phyloP scores from a whole-genome alignment of 2,888 invertebrate genomes.

The Palloptera scutellata region DNA sequence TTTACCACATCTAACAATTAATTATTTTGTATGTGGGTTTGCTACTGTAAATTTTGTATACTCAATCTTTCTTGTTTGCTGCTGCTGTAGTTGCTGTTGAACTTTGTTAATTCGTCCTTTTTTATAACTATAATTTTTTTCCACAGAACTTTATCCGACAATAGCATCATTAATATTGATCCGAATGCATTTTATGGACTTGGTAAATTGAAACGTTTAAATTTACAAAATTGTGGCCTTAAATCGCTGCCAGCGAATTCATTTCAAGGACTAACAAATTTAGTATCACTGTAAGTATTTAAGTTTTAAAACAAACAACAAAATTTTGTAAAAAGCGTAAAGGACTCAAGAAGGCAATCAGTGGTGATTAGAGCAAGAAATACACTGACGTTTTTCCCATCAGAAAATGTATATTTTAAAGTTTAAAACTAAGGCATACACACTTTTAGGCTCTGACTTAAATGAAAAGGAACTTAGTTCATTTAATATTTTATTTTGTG shows the following conservation, averaged over 20 bases:
- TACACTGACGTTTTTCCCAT: no score
- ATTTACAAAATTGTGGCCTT: conserved; percentile 65
- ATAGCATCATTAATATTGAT: conserved; percentile 75
- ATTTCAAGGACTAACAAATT: conserved; percentile 60
- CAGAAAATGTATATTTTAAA: no score
- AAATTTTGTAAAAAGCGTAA: not conserved
- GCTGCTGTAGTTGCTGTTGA: not conserved
- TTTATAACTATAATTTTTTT: not conserved
- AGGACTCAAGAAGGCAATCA: no score
- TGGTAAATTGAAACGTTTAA: conserved; percentile 62
- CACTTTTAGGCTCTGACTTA: no score
- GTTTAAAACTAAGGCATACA: no score
- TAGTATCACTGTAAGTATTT: conserved; percentile 63
- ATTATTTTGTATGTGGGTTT: conserved; percentile 21
- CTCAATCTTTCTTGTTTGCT: not conserved
- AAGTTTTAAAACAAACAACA: not conserved
- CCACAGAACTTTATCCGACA: conserved; percentile 73
- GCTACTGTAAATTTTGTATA: conserved; percentile 1
- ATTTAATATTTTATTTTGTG: no score
- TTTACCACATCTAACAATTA: conserved; percentile 23
- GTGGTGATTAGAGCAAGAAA: no score
- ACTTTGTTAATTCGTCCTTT: conserved; percentile 14
- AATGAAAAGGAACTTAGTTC: no score
- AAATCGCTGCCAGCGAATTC: conserved; percentile 62
- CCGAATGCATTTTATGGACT: conserved; percentile 70